Base-by-base conservation (phyloP, 2,888 invertebrate genomes). In the Myopa testacea region DNA sequence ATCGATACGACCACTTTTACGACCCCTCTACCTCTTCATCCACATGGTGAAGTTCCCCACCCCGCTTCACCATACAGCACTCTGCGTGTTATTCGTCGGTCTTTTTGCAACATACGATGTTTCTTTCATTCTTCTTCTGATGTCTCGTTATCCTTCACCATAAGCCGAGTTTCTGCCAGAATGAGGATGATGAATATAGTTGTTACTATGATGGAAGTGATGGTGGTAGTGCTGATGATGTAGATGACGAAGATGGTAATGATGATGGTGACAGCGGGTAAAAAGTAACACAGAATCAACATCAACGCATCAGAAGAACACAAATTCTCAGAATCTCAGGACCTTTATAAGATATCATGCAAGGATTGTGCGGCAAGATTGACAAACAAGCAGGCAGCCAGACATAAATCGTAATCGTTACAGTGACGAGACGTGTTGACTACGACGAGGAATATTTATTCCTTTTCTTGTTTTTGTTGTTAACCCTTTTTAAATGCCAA, bases 51-150 rank as follows among this genome's bases (percentile, higher is more conserved):
- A 89, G 79, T 37, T 86, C 12, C 81, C 85, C 19, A 80, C 81
- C 3, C 84, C 86, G 14, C 26, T 87, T 4, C 67, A 85, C 6
- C 80, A 88, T 6, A 81, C 83, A 1, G 78, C 82, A 73, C 82
- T 87, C 85, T 88, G 87, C 50, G 86, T 88, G 86, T 86, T 88
- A 5, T 88, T 87, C 78, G 86, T 85, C 8, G 87, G 83, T 77
- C 79, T 88, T 4, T 88, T 88, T 77, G 87, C 84, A 12, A 83
- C 87, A 3, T 86, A 85, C 75, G 84, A 87, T 3, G 84, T 87
- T 82, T 89, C 89, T 75, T 87, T 85, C 38, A 10, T 45, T 45
- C 45, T 6, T 45, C 84, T 82, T 52, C 83, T 84, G 8, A 81
- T 84, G 76, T 10, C 81, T 88, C 4, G 83, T 84, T 78, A 84